phyloP scores from a whole-genome alignment of 2,113 vertebrate genomes.

The Cochlearius cochlearius region DNA sequence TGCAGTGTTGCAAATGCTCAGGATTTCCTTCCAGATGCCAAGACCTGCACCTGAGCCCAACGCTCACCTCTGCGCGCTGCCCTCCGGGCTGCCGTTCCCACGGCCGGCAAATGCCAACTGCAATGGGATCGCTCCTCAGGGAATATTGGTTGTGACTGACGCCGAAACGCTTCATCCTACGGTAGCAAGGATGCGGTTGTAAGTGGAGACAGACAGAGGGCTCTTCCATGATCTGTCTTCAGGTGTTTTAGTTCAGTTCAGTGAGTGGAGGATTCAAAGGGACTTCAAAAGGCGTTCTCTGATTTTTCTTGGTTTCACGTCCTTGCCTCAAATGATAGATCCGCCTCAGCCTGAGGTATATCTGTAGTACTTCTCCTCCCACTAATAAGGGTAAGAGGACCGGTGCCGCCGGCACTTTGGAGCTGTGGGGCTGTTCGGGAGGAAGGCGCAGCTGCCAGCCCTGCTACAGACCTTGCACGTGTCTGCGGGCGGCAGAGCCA shows the following conservation, averaged over 20 bases:
- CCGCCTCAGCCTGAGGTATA: not conserved
- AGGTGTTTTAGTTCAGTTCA: not conserved
- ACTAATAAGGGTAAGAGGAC: not conserved
- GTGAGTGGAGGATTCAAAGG: not conserved
- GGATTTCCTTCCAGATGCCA: not conserved
- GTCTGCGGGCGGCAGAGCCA: not conserved
- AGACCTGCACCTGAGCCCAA: not conserved
- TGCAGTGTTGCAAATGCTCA: not conserved
- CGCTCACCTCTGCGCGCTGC: not conserved
- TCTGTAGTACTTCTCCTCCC: not conserved
- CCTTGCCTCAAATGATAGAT: not conserved
- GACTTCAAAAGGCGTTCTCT: not conserved
- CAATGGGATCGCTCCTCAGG: rapidly evolving
- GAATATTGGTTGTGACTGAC: not conserved
- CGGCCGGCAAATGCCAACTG: not conserved
- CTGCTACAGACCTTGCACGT: not conserved
- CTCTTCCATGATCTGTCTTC: not conserved
- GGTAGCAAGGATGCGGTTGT: rapidly evolving
- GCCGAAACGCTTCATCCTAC: not conserved
- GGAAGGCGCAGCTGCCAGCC: not conserved
- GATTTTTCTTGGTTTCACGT: not conserved
- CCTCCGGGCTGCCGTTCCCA: not conserved
- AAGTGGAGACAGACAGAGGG: not conserved
- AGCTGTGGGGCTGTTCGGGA: not conserved
- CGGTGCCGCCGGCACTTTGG: not conserved